Evolutionary conservation across 1,140 invertebrate genomes (phyloP).

Genomic region (Temnothorax nylanderi): DNA sequence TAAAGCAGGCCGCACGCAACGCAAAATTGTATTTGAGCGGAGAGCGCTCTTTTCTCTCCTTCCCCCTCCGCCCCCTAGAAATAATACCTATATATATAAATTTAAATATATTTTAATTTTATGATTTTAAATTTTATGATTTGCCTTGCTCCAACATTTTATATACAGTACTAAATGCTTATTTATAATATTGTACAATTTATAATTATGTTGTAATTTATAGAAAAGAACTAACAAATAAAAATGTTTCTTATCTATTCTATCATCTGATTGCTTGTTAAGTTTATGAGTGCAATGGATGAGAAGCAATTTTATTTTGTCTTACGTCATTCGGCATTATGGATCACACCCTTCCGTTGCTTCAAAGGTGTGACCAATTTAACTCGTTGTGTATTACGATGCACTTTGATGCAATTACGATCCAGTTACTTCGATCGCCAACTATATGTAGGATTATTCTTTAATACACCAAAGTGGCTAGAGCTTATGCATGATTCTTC

Average conservation of each 20-base stretch:
- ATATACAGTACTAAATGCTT: not conserved
- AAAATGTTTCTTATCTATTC: not conserved
- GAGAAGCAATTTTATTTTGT: conserved; percentile 50
- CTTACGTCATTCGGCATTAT: conserved; percentile 54
- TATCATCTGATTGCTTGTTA: not conserved
- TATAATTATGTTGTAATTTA: not conserved
- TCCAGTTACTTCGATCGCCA: conserved; percentile 61
- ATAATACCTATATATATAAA: too few relatives aligned
- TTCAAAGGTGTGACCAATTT: conserved; percentile 78
- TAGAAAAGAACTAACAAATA: not conserved
- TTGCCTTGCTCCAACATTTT: not conserved
- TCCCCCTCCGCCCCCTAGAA: not conserved
- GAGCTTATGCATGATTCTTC: conserved; percentile 59
- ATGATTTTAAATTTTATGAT: not conserved
- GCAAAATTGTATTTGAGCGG: conserved; percentile 41
- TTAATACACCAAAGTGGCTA: conserved; percentile 68
- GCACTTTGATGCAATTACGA: conserved; percentile 36
- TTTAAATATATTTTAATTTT: too few relatives aligned
- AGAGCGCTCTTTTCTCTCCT: not conserved
- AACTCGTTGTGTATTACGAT: conserved; percentile 35
- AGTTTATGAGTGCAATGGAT: not conserved
- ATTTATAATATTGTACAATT: not conserved
- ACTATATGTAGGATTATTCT: conserved; percentile 56
- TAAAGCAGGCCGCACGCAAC: conserved; percentile 80
- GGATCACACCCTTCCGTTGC: conserved; percentile 70